Base-by-base conservation (phyloP, 2,113 vertebrate genomes). In the Lasiurus borealis region DNA sequence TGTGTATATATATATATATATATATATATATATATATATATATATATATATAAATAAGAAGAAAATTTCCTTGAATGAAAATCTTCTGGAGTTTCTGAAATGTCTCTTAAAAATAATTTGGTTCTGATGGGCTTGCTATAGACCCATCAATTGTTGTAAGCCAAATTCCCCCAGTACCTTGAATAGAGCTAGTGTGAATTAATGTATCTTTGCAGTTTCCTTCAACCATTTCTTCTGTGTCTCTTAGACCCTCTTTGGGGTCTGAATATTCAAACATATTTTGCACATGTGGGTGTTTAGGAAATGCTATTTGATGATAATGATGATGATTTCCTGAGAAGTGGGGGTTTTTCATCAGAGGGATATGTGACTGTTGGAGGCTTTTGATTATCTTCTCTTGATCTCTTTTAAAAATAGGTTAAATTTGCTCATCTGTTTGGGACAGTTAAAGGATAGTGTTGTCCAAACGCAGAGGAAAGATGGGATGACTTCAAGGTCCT, bases 251-350 rank as follows among this genome's bases (percentile, higher is more conserved):
- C 75, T 78, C 31, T 73, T 57, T 18, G 72, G 29, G 50, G 36
- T 80, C 68, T 88, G 64, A 96, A 91, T 48, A 80, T 40, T 95
- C 57, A 91, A 94, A 75, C 85, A 29, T 50, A 57, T 83, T 97
- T 92, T 90, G 78, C 78, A 95, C 94, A 95, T 94, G 92, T 96
- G 95, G 88, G 95, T 96, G 95, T 96, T 95, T 66, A 88, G 85
- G 96, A 97, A 91, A 96, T 92, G 90, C 73, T 85, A 89, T 97
- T 95, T 97, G 95, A 96, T 96, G 95, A 92, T 96, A 96, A 96
- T 96, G 88, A 96, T 91, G 90, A 95, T 96, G 90, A 96, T 86
- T 96, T 97, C 85, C 93, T 88, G 88, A 93, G 94, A 93, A 93
- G 88, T 96, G 68, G 90, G 77, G 73, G 50, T 59, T 93, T 95